A percentile compares a stretch with the other conserved stretches of the same genome.
Conservation (phyloP, 2,888 invertebrate genomes). For the Busseola fusca region DNA sequence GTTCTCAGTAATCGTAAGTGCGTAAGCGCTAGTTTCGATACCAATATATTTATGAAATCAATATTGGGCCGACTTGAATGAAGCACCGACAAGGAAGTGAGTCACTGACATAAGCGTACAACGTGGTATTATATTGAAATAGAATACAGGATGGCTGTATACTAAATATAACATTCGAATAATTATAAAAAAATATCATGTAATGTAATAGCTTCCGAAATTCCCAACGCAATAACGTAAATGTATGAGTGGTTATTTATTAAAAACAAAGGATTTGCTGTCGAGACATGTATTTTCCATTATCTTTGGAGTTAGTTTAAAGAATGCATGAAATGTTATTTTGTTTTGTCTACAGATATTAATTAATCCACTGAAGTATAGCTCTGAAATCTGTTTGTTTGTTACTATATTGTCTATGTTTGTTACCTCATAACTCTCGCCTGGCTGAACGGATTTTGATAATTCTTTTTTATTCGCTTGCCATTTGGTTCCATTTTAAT, state of each 20-base stretch:
- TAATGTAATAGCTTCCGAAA: conserved; percentile 12
- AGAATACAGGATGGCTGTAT: conserved; percentile 50
- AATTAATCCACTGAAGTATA: background rate
- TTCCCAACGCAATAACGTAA: conserved; percentile 5
- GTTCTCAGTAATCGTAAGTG: conserved; percentile 54
- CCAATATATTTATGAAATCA: conserved; percentile 54
- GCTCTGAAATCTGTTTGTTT: background rate
- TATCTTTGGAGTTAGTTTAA: conserved; percentile 13
- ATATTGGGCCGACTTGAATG: conserved; percentile 58
- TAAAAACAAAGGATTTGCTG: conserved; percentile 31
- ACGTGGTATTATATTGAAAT: conserved; percentile 60
- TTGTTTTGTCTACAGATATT: conserved; percentile 48
- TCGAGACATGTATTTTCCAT: conserved; percentile 14
- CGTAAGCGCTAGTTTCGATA: conserved; percentile 55
- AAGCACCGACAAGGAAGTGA: conserved; percentile 65
- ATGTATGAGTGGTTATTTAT: conserved; percentile 31
- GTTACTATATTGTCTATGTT: no score
- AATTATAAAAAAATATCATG: conserved; percentile 6
- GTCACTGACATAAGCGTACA: conserved; percentile 65
- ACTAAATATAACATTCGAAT: conserved; percentile 26
- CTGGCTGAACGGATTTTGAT: no score
- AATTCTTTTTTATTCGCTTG: no score
- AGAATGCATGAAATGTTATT: conserved; percentile 25
- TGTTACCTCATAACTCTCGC: no score
- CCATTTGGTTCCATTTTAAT: no score